phyloP scores from a whole-genome alignment of 2,113 vertebrate genomes.

The Deroptyus accipitrinus region DNA sequence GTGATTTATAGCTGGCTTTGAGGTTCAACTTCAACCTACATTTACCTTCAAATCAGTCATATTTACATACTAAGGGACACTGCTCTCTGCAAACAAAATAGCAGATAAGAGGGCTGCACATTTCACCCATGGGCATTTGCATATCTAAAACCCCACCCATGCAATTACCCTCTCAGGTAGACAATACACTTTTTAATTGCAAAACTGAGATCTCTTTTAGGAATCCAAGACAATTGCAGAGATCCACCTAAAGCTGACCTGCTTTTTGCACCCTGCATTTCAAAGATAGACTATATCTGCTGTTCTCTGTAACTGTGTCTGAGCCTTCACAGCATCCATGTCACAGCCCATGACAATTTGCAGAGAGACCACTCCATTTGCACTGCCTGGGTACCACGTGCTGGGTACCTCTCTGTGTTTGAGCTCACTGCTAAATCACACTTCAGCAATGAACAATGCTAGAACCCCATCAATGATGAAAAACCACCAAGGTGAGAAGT shows the following conservation, averaged over 20 bases:
- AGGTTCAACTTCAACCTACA: neutral
- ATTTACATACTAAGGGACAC: neutral
- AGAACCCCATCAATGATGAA: fast-evolving
- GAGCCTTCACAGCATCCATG: neutral
- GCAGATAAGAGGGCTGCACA: neutral
- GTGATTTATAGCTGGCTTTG: neutral
- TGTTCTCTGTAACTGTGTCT: neutral
- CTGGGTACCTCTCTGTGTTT: neutral
- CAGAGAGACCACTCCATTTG: neutral
- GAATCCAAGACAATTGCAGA: neutral
- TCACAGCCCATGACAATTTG: fast-evolving
- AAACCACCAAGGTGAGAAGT: neutral
- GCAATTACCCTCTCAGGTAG: neutral
- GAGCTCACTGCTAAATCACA: neutral
- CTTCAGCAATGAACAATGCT: neutral
- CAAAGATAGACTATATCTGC: neutral
- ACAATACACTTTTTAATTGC: neutral
- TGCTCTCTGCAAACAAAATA: neutral
- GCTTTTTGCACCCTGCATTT: neutral
- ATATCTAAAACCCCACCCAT: neutral
- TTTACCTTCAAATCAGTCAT: neutral
- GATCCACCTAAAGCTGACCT: neutral
- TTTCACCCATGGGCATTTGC: neutral
- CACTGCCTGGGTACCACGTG: neutral
- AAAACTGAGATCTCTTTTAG: neutral